Base-by-base conservation (phyloP, 2,797 vertebrate species). In the Anniella stebbinsi region DNA sequence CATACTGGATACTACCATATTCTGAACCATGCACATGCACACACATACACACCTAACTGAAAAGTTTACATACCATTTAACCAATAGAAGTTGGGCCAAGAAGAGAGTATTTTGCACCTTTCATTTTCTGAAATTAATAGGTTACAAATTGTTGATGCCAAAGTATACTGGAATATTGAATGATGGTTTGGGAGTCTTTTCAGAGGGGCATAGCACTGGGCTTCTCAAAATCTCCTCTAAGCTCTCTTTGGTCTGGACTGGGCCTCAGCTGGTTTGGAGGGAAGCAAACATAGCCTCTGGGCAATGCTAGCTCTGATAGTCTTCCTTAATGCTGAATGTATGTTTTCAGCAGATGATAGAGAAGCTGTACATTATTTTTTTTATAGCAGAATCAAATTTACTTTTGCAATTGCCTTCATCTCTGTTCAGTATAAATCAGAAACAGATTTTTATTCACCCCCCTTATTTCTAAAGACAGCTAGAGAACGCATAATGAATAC, bases 281-380 rank as follows among this genome's bases (percentile, higher is more conserved):
- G 33, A 85, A 72, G n/a, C 21, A 73, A 45, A 85, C 21, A 88
- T 92, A 88, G 70, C 41, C 89, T 91, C 7, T 91, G 92, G 93
- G 80, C 38, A 83, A 18, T 48, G 23, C 67, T 51, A 30, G 81
- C 7, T 45, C 17, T 72, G 82, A 91, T 51, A 81, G 30, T 81
- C 85, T 91, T 92, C 36, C 83, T 51, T 30, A 38, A 36, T 87
- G 73, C 38, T 45, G 17, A 66, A 28, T 54, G 66, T 66, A 48
- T 87, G 75, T n/a, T 67, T 18, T 51, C 48, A 28, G 48, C 77
- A 33, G 48, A 67, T 93, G 80, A 92, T 91, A 75, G 72, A 72
- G 91, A 89, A 90, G 7, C 3, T 90, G 88, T 93, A 67, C 88
- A 33, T 18, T 80, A 45, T 90, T 11, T 70, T 90, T 11, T 70